Evolutionary conservation across 2,888 invertebrate genomes (phyloP).

Genomic region (Seira ritae): DNA sequence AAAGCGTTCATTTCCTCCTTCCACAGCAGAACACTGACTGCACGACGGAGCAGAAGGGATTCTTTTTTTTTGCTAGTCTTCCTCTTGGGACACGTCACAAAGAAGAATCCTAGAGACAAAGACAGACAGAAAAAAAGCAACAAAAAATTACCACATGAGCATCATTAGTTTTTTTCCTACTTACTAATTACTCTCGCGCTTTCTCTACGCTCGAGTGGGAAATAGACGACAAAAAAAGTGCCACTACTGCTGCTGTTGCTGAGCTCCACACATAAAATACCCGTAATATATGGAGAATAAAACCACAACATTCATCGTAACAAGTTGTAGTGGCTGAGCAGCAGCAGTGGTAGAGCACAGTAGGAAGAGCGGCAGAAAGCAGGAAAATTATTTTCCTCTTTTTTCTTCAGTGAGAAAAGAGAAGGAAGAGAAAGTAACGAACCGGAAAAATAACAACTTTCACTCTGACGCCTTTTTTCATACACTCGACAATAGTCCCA

Average conservation of each 20-base stretch:
- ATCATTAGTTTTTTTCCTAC: constrained; percentile 61
- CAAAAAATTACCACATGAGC: constrained; percentile 50
- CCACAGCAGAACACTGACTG: neutral
- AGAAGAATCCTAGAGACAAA: constrained; percentile 19
- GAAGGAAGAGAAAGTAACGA: constrained; percentile 42
- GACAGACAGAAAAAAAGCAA: constrained; percentile 30
- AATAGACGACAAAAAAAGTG: neutral
- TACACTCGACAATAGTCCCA: neutral
- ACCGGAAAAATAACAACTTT: constrained; percentile 60
- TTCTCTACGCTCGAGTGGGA: neutral
- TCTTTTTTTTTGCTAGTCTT: neutral
- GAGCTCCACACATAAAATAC: neutral
- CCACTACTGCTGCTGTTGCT: neutral
- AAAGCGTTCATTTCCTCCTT: neutral
- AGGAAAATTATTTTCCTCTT: constrained; percentile 15
- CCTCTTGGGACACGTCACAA: constrained; percentile 46
- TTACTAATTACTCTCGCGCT: constrained; percentile 35
- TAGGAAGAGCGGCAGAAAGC: neutral
- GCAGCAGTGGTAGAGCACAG: neutral
- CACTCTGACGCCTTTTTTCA: constrained; percentile 46
- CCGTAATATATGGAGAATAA: neutral
- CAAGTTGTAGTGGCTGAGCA: neutral
- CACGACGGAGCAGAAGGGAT: constrained; percentile 4
- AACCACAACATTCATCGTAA: constrained; percentile 9
- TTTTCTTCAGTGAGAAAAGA: neutral